A percentile compares a stretch with the other conserved stretches of the same genome.
phyloP scores from a whole-genome alignment of 1,140 invertebrate genomes.

The Drosophila quadrilineata region DNA sequence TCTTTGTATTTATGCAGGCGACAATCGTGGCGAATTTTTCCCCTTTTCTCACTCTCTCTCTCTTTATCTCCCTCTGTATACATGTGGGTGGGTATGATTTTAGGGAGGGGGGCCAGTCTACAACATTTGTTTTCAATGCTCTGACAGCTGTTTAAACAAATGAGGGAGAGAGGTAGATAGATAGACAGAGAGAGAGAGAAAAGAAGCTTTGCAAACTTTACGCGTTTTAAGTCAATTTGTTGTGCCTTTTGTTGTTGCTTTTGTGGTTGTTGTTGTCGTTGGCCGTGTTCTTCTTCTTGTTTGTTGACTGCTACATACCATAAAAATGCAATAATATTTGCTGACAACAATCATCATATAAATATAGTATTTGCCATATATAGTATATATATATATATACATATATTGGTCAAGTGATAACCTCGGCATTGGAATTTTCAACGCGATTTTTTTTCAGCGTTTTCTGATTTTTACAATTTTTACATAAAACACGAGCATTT shows the following conservation, averaged over 20 bases:
- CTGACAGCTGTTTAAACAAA: slow-evolving; percentile 69
- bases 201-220: slow-evolving; percentile 22
- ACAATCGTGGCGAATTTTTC: not conserved
- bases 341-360: slow-evolving; percentile 48
- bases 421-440: slow-evolving; percentile 50
- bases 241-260: not conserved
- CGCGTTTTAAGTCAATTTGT: too few species aligned
- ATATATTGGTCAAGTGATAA: slow-evolving; percentile 19
- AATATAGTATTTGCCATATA: too few species aligned
- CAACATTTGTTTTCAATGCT: slow-evolving; percentile 28
- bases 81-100: slow-evolving; percentile 8
- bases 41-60: too few species aligned
- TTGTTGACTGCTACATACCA: slow-evolving; percentile 7
- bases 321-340: slow-evolving; percentile 74
- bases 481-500: slow-evolving; percentile 65
- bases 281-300: not conserved
- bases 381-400: too few species aligned
- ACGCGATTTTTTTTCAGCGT: not conserved
- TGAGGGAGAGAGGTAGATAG: slow-evolving; percentile 20
- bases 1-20: slow-evolving; percentile 54
- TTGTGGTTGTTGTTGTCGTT: too few species aligned
- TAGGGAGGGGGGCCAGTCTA: not conserved
- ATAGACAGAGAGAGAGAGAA: not conserved
- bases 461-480: slow-evolving; percentile 26
- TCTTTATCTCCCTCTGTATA: not conserved